A percentile compares a stretch with the other conserved stretches of the same genome.
These are phyloP conservation scores for Himantopus leucocephalus DNA, from an alignment of 2,113 vertebrate genomes.

Conservation along the genomic window DNA sequence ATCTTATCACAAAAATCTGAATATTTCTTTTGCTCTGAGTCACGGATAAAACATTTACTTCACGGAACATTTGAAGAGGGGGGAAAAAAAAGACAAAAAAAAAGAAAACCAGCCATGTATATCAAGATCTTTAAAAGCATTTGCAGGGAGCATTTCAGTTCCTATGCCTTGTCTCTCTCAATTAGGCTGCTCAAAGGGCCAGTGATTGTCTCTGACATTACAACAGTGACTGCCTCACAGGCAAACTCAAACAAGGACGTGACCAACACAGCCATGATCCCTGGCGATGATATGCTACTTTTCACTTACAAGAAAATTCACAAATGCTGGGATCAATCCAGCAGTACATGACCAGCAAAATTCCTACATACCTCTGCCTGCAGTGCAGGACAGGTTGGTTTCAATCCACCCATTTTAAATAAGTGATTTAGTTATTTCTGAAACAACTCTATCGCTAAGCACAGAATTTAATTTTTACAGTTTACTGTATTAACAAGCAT, in stretches of 20 bases:
- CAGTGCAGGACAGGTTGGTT: not conserved
- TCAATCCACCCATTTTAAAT: not conserved
- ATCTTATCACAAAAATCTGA: conserved; percentile 2
- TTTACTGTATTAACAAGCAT: not conserved
- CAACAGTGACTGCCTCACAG: not conserved
- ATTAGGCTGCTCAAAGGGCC: not conserved
- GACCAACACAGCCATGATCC: not conserved
- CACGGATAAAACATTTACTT: not conserved
- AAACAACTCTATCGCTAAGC: not conserved
- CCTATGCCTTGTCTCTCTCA: not conserved
- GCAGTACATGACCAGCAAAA: not conserved
- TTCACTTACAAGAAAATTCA: not conserved
- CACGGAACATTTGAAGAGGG: not conserved
- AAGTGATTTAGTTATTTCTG: not conserved
- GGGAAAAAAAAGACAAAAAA: not conserved
- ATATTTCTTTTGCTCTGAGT: not conserved
- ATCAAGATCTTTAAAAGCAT: not conserved
- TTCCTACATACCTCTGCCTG: not conserved
- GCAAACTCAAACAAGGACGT: not conserved
- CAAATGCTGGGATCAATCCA: not conserved
- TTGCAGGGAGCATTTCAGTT: not conserved
- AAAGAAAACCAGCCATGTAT: not conserved
- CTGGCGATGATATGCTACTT: not conserved
- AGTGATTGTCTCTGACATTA: not conserved
- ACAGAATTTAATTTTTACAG: not conserved